Base-by-base conservation (phyloP, 2,113 vertebrate genomes). In the Geococcyx californianus region DNA sequence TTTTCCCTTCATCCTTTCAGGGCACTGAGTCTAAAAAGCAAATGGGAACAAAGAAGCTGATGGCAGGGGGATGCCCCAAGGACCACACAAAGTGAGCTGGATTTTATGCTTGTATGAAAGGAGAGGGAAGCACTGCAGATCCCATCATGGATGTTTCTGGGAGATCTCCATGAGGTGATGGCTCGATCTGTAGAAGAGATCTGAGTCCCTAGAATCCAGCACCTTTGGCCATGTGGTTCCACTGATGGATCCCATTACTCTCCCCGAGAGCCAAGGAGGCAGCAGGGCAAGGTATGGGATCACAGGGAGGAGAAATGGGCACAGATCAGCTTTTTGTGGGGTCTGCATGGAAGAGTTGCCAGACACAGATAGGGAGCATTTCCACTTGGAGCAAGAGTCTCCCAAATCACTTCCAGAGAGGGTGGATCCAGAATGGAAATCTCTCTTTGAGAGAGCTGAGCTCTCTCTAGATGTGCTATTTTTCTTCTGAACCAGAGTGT, bases 181-280 rank as follows among this genome's bases (percentile, higher is more conserved):
- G 52, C 66, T 62, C 25, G 21, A 12, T 4, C 2, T 7, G 38
- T 2, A 2, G 34, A 11, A 66, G 34, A 45, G 64, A 44, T n/a
- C 11, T 2, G 4, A 19, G 51, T 23, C 15, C 26, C 55, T 25
- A 9, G 2, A 13, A 40, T 12, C 13, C 77, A 58, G 42, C 5
- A 1, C 54, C 3, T 1, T 31, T 29, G 34, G 45, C 31, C 51
- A 36, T 3, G 1, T 0, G 1, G 10, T 52, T 34, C 45, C 3
- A 2, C 47, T 20, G 25, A 51, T 38, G 36, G 36, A 56, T 38
- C 51, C 64, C 3, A 1, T 16, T 20, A 47, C 18, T 60, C 51
- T 83, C 24, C 51, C 72, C 0, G 4, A 1, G 51, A n/a, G 36
- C 47, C 51, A 15, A 12, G 34, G 63, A 0, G 0, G 19, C 1